These are phyloP conservation scores for Mormyrus iriodes DNA, from an alignment of 2,113 vertebrate species.

Conservation along the genomic window DNA sequence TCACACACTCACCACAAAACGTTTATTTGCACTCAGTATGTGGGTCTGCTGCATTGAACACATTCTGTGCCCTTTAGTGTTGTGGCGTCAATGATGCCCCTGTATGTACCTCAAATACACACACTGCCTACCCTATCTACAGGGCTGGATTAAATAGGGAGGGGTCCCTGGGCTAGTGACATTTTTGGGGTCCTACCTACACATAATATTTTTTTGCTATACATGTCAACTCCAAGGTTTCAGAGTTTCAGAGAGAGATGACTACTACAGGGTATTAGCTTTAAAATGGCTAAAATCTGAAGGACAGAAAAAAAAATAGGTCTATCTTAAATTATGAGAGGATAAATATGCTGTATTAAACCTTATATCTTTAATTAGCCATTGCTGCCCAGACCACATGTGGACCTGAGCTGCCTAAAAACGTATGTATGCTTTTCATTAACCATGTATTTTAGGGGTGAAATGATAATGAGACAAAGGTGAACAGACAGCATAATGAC, in stretches of 20 bases:
- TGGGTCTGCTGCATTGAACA: not conserved
- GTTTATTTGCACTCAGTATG: not conserved
- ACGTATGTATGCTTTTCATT: too few species aligned
- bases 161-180: not conserved
- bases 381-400: too few species aligned
- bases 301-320: too few species aligned
- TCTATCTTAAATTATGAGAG: too few species aligned
- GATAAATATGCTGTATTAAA: too few species aligned
- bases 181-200: not conserved
- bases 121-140: not conserved
- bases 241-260: not conserved
- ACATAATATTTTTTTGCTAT: not conserved
- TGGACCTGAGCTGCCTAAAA: too few species aligned
- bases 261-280: too few species aligned
- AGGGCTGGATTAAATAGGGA: not conserved
- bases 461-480: not conserved
- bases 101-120: not conserved
- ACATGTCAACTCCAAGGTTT: not conserved
- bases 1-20: not conserved
- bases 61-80: not conserved
- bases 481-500: too few species aligned
- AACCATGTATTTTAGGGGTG: not conserved
- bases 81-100: not conserved
- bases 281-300: too few species aligned
- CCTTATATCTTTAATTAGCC: too few species aligned